Base-by-base conservation (phyloP, 2,888 invertebrate genomes). In the Leucophenga maculata region DNA sequence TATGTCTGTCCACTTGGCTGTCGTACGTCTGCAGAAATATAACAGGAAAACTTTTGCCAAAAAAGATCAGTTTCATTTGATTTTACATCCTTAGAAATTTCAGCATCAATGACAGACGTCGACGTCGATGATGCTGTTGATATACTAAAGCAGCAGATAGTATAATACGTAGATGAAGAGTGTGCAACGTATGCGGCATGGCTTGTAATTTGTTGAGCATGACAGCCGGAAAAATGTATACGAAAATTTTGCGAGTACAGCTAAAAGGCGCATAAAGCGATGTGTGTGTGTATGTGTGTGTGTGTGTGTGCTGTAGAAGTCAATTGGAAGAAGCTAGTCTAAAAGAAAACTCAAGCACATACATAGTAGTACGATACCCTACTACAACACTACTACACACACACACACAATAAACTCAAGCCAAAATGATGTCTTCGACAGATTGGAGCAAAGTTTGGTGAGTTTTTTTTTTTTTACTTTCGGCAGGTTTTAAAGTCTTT, bases 41-140 rank as follows among this genome's bases (percentile, higher is more conserved):
- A 59, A 60, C 20, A 46, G 11, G 1, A 64, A 64, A 64, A 48
- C 44, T 20, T 64, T 48, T 48, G 46, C 46, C 20, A 48, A 64
- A 48, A 62, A 65, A 72, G 73, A 77, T 78, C 78, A 74, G 72
- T 75, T 78, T 79, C 75, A 78, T 76, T 75, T 76, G 75, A 74
- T 75, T 75, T 75, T 69, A 48, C 52, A 64, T 48, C 46, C 46
- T 48, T 64, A 48, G 62, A 64, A 64, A 64, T 64, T 64, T 64
- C 62, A 64, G 48, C 48, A 64, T 64, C 62, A 64, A 64, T 64
- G 48, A 64, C 62, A 64, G 48, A 22, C 62, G 62, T 20, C 8
- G 46, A 22, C 22, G 46, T 6, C 26, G 62, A 18, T 20, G 14
- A 6, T 22, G 62, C 39, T 39, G 39, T 39, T 11, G 39, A 39